phyloP scores from a whole-genome alignment of 30 jellyfish, hydroid and myxozoan genomes.

The Morbakka virulenta region DNA sequence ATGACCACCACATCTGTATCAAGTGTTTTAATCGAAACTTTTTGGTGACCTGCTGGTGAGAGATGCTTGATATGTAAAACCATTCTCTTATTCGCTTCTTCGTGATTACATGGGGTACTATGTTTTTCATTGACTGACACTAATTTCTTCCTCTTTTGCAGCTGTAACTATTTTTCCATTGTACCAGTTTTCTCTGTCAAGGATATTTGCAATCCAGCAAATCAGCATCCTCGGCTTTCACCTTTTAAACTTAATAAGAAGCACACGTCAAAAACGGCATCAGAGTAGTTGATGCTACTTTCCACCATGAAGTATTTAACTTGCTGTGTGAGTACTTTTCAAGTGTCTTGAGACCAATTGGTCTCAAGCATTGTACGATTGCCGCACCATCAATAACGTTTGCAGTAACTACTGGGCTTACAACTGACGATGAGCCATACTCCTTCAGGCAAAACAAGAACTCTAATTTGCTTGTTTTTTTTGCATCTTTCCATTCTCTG shows the following conservation, averaged over 20 bases:
- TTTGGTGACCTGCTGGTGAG: no score
- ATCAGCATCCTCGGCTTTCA: constrained; percentile 14
- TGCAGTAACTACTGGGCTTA: constrained; percentile 2
- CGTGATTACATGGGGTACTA: no score
- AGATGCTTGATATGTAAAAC: no score
- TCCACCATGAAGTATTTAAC: neutral
- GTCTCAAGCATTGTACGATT: neutral
- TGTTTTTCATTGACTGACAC: no score
- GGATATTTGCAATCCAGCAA: no score
- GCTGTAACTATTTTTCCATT: no score
- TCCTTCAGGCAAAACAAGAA: constrained; percentile 5
- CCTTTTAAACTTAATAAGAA: constrained; percentile 11
- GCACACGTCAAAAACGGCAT: constrained; percentile 41
- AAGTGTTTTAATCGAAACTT: no score
- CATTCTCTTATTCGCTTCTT: no score
- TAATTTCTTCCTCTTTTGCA: no score
- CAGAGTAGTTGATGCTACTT: neutral
- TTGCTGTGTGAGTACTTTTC: neutral
- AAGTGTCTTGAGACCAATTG: constrained; percentile 3
- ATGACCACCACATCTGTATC: no score
- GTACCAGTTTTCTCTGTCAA: no score
- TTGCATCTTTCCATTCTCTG: constrained; percentile 14
- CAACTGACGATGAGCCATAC: neutral
- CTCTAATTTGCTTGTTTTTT: constrained; percentile 10
- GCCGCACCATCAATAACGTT: constrained; percentile 4